Percentiles rank a stretch among this genome's conserved stretches.
Conservation (phyloP, 2,113 vertebrate species). For the Nymphicus hollandicus region DNA sequence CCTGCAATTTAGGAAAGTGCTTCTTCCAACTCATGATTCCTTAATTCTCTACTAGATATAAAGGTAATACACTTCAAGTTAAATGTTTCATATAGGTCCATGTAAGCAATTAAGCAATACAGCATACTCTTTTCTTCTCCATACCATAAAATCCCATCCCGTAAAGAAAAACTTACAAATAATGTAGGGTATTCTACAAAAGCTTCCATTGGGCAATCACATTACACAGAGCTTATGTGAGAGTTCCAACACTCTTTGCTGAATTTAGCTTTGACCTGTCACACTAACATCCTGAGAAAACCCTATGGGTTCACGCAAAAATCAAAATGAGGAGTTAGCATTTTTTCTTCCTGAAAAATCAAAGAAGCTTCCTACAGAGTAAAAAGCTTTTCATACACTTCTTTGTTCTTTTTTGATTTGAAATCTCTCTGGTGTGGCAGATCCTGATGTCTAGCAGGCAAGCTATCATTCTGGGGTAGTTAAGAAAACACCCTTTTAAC, state of each 20-base stretch:
- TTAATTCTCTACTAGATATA: background rate
- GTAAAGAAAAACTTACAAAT: background rate
- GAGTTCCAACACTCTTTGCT: background rate
- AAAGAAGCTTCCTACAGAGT: background rate
- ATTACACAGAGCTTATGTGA: background rate
- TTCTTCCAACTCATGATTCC: background rate
- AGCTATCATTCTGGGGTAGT: background rate
- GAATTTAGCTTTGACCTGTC: background rate
- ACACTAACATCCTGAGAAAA: background rate
- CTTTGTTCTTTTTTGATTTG: background rate
- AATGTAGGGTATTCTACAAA: background rate
- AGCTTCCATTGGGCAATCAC: background rate
- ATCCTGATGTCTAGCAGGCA: background rate
- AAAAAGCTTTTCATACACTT: background rate
- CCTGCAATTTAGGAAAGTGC: background rate
- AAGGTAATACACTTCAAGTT: background rate
- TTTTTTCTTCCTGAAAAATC: background rate
- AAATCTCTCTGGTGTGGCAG: background rate
- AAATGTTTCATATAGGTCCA: background rate
- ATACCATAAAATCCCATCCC: background rate
- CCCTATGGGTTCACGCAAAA: background rate
- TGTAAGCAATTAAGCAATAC: background rate
- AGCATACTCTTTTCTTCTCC: background rate
- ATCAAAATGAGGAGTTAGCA: background rate
- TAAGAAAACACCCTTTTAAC: background rate